Evolutionary conservation across 2,113 vertebrate genomes (phyloP), one percentile per base, ranked within the genome.

Genomic region (Callithrix jacchus): DNA sequence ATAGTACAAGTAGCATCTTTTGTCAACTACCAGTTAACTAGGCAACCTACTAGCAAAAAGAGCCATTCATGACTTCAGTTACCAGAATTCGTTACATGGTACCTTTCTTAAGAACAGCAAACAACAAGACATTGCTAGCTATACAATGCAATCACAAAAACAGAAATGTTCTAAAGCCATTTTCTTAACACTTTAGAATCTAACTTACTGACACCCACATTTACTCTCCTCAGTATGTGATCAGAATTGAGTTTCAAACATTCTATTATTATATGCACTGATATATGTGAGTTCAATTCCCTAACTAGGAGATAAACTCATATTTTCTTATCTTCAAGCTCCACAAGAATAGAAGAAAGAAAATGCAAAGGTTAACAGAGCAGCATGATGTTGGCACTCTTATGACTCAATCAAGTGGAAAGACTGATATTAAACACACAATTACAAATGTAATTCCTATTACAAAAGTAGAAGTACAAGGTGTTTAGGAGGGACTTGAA

Each of bases 21-120:
- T 49, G 47, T 68, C 45, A 91, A 35, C 40, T 47, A 42, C 4
- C 40, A 70, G 42, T 42, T 71, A 42, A 37, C 42, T 71, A 96
- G 12, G 6, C 73, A 92, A 54, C 25, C 45, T 68, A 89, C n/a
- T 87, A 92, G 61, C 52, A 83, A 80, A 97, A 95, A 66, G 12
- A 82, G 10, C 21, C 25, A 83, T 47, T 54, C 4, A 0, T 58
- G 8, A 89, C 40, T 77, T 96, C n/a, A 93, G 27, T 70, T 82
- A 92, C 45, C 49, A 79, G 54, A 79, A 64, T 54, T 70, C 58
- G 45, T 54, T 79, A 23, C 17, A 89, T 68, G 30, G 10, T 30
- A 70, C 1, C 7, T 30, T 56, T 58, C 76, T 94, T 45, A 40
- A 89, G 16, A 73, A 81, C 6, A 74, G 21, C 16, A 80, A 73